Percentiles rank a stretch among this genome's conserved stretches.
These are phyloP conservation scores for Sanderia malayensis DNA, from an alignment of 30 jellyfish, hydroid and myxozoan genomes.

Conservation along the genomic window DNA sequence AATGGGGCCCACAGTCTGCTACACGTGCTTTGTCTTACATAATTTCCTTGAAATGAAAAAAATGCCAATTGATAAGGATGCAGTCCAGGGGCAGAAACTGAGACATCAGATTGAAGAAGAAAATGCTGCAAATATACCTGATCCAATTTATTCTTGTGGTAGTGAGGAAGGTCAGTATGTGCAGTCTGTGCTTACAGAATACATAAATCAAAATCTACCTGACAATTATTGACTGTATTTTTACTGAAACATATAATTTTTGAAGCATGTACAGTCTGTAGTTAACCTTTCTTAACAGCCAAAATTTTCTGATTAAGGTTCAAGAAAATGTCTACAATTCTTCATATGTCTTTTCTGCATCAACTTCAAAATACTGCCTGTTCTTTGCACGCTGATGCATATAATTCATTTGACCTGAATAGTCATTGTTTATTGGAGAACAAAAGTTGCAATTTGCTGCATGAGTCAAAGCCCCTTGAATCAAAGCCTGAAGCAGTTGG, in stretches of 20 bases:
- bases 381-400: neutral
- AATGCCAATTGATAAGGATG: constrained; percentile 1
- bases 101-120: constrained; percentile 32
- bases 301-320: neutral
- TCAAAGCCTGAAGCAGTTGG: constrained; percentile 2
- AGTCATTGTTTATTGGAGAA: neutral
- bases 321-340: neutral
- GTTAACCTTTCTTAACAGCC: too few relatives aligned
- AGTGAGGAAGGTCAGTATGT: constrained; percentile 42
- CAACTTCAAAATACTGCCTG: neutral
- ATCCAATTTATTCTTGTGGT: constrained; percentile 24
- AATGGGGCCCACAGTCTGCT: constrained; percentile 15
- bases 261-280: too few relatives aligned
- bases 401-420: neutral
- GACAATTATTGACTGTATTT: neutral
- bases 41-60: constrained; percentile 26
- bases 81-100: too few relatives aligned
- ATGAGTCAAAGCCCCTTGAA: neutral
- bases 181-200: constrained; percentile 8
- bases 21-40: constrained; percentile 40
- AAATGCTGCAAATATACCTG: constrained; percentile 36
- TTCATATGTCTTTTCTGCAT: neutral
- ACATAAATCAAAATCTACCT: constrained; percentile 17
- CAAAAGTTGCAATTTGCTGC: neutral
- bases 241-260: too few relatives aligned